Conservation (phyloP, 2,888 invertebrate genomes). For the Campopleginae sp. region DNA sequence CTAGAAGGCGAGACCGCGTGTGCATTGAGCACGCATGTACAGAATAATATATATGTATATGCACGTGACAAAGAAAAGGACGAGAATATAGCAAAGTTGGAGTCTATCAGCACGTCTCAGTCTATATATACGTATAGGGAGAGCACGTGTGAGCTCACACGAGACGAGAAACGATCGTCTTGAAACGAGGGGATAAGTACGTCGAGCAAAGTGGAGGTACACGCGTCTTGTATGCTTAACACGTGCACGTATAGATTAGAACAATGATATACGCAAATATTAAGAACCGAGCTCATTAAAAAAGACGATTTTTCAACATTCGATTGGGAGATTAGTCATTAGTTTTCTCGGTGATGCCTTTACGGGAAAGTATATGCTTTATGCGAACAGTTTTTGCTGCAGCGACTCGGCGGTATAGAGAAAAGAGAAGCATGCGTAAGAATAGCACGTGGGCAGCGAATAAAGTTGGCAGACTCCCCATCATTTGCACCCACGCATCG, state of each 20-base stretch:
- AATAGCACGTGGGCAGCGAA: slow-evolving; percentile 47
- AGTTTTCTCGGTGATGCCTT: neutral
- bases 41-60: slow-evolving; percentile 7
- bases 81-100: slow-evolving; percentile 10
- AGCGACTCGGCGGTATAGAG: neutral
- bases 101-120: neutral
- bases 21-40: slow-evolving; percentile 22
- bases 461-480: slow-evolving; percentile 47
- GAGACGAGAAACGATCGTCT: slow-evolving; percentile 48
- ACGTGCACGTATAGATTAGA: slow-evolving; percentile 29
- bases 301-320: neutral
- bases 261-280: neutral
- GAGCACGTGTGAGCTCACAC: slow-evolving; percentile 59
- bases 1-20: slow-evolving; percentile 15
- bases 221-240: slow-evolving; percentile 44
- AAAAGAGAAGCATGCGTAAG: neutral
- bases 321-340: neutral
- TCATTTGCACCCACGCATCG: slow-evolving; percentile 67
- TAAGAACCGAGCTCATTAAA: neutral
- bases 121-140: neutral
- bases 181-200: slow-evolving; percentile 44
- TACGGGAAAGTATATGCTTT: neutral
- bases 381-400: neutral
- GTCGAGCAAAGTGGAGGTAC: slow-evolving; percentile 27
- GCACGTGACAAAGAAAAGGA: slow-evolving; percentile 12